A percentile compares a stretch with the other conserved stretches of the same genome.
Evolutionary conservation across 2,113 vertebrate species (phyloP).

Genomic region (Alethe castanea): DNA sequence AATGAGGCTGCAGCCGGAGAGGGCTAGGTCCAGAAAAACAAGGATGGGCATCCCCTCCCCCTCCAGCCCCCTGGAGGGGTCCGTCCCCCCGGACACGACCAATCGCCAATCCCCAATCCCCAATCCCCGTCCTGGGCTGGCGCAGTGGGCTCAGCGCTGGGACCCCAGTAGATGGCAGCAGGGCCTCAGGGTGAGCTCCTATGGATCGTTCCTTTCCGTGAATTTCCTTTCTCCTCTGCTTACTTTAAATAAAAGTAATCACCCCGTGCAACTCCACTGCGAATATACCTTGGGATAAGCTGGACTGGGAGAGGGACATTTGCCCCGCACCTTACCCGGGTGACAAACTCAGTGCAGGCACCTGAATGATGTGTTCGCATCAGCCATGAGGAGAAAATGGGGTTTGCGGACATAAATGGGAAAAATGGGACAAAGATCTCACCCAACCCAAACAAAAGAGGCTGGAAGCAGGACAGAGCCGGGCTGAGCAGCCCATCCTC

Average conservation of each 20-base stretch:
- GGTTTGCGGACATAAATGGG: neutral
- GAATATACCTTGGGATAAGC: neutral
- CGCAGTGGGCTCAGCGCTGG: fast-evolving
- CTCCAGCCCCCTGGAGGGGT: neutral
- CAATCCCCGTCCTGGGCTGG: fast-evolving
- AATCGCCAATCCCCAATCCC: no score
- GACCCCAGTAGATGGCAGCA: constrained; percentile 51
- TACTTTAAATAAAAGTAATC: neutral
- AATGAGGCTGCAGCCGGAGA: neutral
- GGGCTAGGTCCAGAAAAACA: fast-evolving
- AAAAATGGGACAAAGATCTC: neutral
- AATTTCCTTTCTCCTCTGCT: neutral
- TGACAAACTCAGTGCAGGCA: neutral
- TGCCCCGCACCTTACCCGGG: neutral
- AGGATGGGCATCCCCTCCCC: fast-evolving
- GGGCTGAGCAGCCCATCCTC: neutral
- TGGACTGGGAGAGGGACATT: neutral
- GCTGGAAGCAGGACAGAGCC: neutral
- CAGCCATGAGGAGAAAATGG: fast-evolving
- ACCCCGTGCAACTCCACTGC: neutral
- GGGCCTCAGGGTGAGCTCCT: neutral
- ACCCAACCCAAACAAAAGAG: fast-evolving
- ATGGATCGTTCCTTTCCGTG: fast-evolving
- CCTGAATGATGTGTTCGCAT: fast-evolving
- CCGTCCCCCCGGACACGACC: fast-evolving